Evolutionary conservation across 2,797 vertebrate genomes (phyloP).

Genomic region (Micrastur ruficollis): DNA sequence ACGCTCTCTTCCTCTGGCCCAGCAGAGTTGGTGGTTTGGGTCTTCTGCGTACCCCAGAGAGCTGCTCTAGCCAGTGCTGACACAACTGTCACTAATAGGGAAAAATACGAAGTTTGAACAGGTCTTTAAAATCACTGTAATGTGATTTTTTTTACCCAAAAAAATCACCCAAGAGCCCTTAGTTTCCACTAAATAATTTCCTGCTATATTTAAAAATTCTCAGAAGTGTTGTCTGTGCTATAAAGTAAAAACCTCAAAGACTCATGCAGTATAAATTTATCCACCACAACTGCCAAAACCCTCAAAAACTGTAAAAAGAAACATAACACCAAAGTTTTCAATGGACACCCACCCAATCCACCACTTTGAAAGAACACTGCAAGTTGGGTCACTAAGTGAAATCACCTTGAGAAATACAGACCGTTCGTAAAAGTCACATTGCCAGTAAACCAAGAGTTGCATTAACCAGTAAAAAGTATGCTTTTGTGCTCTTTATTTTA

Average conservation of each 20-base stretch:
- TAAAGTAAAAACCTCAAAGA: background rate
- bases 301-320: background rate
- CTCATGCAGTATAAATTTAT: background rate
- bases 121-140: background rate
- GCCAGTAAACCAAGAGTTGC: too few species aligned
- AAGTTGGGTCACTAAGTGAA: background rate
- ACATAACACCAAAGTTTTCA: rapidly evolving
- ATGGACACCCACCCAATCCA: background rate
- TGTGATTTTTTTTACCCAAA: too few species aligned
- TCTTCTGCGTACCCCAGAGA: background rate
- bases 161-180: background rate
- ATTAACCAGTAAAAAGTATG: rapidly evolving
- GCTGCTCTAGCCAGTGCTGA: background rate
- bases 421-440: background rate
- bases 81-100: too few species aligned
- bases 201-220: background rate
- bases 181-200: background rate
- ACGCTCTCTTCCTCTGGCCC: background rate
- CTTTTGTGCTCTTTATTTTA: background rate
- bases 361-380: background rate
- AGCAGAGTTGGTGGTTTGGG: background rate
- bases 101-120: background rate
- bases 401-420: background rate
- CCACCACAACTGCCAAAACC: background rate
- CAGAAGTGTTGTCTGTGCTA: background rate